Evolutionary conservation across 2,113 vertebrate species (phyloP).

Genomic region (Calcarius ornatus): DNA sequence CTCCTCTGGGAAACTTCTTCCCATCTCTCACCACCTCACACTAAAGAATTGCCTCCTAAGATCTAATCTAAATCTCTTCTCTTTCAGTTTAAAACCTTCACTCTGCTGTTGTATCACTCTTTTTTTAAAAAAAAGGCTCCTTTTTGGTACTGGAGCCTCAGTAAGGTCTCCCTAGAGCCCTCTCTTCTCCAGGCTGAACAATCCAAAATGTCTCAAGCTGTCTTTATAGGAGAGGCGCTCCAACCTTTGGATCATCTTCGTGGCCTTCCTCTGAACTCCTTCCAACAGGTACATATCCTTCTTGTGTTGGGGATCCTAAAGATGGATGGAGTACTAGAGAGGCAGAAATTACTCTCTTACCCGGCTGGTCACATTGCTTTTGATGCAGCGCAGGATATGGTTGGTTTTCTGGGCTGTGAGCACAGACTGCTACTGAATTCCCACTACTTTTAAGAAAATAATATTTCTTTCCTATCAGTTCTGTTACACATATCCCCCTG

Average conservation of each 20-base stretch:
- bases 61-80: background rate
- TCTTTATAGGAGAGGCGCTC: background rate
- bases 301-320: background rate
- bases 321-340: no score
- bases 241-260: no score
- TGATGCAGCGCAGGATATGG: no score
- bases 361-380: background rate
- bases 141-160: background rate
- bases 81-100: background rate
- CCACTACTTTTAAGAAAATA: background rate
- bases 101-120: background rate
- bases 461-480: background rate
- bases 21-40: background rate
- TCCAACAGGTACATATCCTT: background rate
- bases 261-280: background rate
- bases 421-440: background rate
- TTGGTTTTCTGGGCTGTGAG: background rate
- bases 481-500: rapidly evolving
- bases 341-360: background rate
- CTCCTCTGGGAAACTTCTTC: background rate
- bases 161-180: background rate
- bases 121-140: background rate
- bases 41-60: background rate
- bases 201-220: background rate
- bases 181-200: background rate